These are phyloP conservation scores for Podotricha telesiphe DNA, from an alignment of 2,888 invertebrate genomes.

Conservation along the genomic window DNA sequence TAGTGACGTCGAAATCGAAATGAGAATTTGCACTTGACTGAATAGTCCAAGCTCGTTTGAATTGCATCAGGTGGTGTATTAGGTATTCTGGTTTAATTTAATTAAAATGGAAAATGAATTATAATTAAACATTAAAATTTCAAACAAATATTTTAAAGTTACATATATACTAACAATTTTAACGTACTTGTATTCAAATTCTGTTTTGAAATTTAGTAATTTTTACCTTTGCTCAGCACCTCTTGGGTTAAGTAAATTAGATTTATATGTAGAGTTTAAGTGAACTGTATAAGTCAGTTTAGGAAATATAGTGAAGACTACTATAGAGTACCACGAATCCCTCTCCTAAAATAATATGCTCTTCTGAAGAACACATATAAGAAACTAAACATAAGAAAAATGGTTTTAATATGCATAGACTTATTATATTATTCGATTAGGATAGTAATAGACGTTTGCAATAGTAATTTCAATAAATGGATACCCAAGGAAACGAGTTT, in stretches of 20 bases:
- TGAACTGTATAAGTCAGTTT: too few relatives aligned
- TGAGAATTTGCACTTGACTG: constrained; percentile 63
- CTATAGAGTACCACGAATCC: too few relatives aligned
- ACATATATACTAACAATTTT: background rate
- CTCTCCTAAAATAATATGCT: too few relatives aligned
- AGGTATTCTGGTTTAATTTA: background rate
- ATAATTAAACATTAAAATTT: background rate
- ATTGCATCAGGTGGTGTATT: constrained; percentile 51
- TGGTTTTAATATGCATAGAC: background rate
- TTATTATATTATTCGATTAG: constrained; percentile 14
- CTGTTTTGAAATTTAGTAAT: background rate
- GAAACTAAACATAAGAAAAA: background rate
- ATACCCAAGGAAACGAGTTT: constrained; percentile 52
- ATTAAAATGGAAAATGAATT: background rate
- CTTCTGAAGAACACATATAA: too few relatives aligned
- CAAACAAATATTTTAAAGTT: background rate
- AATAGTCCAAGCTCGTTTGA: constrained; percentile 59
- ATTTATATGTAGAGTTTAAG: too few relatives aligned
- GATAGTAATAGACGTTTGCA: constrained; percentile 6
- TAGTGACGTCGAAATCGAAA: constrained; percentile 53
- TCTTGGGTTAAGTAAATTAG: too few relatives aligned
- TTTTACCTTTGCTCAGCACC: background rate
- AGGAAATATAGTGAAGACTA: too few relatives aligned
- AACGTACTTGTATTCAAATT: background rate
- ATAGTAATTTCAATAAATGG: constrained; percentile 29